These are phyloP conservation scores for Ariopsis seemanni DNA, from an alignment of 2,113 vertebrate genomes.

Conservation along the genomic window DNA sequence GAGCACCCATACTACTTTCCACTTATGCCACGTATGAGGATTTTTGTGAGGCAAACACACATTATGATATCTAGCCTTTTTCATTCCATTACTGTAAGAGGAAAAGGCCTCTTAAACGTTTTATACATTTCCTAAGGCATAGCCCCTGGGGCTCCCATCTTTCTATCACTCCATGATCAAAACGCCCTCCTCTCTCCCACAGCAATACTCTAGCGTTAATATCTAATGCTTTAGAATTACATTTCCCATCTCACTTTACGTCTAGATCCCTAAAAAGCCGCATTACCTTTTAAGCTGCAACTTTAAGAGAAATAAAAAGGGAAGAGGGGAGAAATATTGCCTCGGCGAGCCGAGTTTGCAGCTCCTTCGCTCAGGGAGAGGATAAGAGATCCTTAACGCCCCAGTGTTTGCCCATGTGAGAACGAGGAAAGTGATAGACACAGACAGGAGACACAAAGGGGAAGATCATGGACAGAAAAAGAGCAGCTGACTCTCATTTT, in stretches of 20 bases:
- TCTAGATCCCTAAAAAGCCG: slow-evolving; percentile 69
- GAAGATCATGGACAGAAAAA: slow-evolving; percentile 35
- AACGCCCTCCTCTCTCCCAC: slow-evolving; percentile 57
- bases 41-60: slow-evolving; percentile 61
- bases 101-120: slow-evolving; percentile 67
- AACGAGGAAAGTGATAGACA: slow-evolving; percentile 51
- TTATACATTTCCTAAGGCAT: slow-evolving; percentile 73
- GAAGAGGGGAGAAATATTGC: slow-evolving; percentile 55
- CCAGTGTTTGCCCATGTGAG: slow-evolving; percentile 53
- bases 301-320: slow-evolving; percentile 68
- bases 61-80: slow-evolving; percentile 64
- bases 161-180: slow-evolving; percentile 66
- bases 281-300: slow-evolving; percentile 62
- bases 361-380: slow-evolving; percentile 51
- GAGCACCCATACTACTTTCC: slow-evolving; percentile 45
- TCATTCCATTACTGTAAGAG: slow-evolving; percentile 72
- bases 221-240: slow-evolving; percentile 74
- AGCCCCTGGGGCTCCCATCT: slow-evolving; percentile 67
- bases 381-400: slow-evolving; percentile 58
- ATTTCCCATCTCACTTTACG: slow-evolving; percentile 75
- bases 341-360: slow-evolving; percentile 60
- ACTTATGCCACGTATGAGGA: slow-evolving; percentile 50
- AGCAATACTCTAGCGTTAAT: slow-evolving; percentile 62
- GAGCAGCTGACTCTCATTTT: slow-evolving; percentile 41
- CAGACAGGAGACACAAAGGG: slow-evolving; percentile 47